Conservation (phyloP, 2,888 invertebrate species). For the Clostera curtula region DNA sequence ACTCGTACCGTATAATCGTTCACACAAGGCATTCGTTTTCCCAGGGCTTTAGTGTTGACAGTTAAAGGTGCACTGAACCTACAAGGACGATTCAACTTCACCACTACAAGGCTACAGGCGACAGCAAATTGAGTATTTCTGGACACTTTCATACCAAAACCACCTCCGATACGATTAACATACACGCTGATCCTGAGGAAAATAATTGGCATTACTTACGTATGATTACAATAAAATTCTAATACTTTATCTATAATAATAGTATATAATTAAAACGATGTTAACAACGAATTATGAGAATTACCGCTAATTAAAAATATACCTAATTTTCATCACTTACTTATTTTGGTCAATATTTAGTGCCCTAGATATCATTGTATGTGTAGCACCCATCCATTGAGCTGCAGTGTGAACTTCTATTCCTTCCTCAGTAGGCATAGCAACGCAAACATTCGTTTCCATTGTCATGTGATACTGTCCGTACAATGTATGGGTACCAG, state of each 20-base stretch:
- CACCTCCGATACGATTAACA: constrained; percentile 29
- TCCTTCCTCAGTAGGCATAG: constrained; percentile 79
- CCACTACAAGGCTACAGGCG: constrained; percentile 77
- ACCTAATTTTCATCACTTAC: constrained; percentile 41
- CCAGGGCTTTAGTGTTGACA: constrained; percentile 69
- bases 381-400: constrained; percentile 75
- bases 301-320: too few relatives aligned
- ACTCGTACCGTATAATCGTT: constrained; percentile 58
- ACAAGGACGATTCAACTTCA: constrained; percentile 74
- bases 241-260: not conserved
- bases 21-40: constrained; percentile 59
- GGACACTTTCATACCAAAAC: constrained; percentile 81
- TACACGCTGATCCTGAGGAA: constrained; percentile 81
- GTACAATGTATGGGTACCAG: constrained; percentile 58
- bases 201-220: too few relatives aligned
- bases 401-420: constrained; percentile 76
- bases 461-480: constrained; percentile 83
- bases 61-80: constrained; percentile 75
- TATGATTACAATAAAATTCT: not conserved
- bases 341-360: constrained; percentile 70
- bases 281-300: too few relatives aligned
- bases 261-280: too few relatives aligned
- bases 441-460: constrained; percentile 79
- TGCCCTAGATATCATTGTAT: constrained; percentile 63
- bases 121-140: constrained; percentile 67